These are phyloP conservation scores for Pterois miles DNA, from an alignment of 2,797 vertebrate species.

Conservation along the genomic window DNA sequence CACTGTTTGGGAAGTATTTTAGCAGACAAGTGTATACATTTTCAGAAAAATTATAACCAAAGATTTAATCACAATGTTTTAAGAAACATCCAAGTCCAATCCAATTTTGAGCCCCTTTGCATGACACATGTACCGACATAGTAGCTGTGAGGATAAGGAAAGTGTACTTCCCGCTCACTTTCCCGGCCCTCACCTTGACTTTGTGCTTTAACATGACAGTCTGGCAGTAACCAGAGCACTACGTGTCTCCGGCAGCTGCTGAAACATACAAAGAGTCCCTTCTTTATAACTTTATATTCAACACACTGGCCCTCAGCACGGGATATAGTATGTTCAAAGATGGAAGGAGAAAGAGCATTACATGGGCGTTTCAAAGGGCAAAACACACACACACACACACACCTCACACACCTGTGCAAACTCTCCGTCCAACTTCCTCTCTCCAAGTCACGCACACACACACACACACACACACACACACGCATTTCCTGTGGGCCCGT, in stretches of 20 bases:
- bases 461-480: background rate
- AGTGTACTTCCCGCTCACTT: background rate
- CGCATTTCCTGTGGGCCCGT: slow-evolving; percentile 59
- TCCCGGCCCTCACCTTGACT: slow-evolving; percentile 44
- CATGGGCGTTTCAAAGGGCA: slow-evolving; percentile 41
- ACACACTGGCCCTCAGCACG: slow-evolving; percentile 26
- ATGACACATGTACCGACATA: background rate
- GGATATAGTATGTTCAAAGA: slow-evolving; percentile 42
- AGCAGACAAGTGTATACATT: background rate
- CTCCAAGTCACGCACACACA: slow-evolving; percentile 21
- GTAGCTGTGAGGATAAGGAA: background rate
- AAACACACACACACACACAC: slow-evolving; percentile 38
- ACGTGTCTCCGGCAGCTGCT: slow-evolving; percentile 35
- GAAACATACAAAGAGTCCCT: slow-evolving; percentile 49
- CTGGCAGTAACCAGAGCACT: slow-evolving; percentile 24
- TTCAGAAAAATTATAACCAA: too few relatives aligned
- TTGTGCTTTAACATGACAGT: slow-evolving; percentile 32
- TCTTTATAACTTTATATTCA: slow-evolving; percentile 50
- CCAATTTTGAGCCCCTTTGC: background rate
- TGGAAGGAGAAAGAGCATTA: slow-evolving; percentile 39
- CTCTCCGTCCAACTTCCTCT: slow-evolving; percentile 62
- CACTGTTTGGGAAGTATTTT: background rate
- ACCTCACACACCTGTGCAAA: slow-evolving; percentile 75
- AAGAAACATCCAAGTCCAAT: background rate
- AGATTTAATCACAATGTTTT: background rate